Percentiles rank a stretch among this genome's conserved stretches.
Evolutionary conservation across 2,888 invertebrate species (phyloP).

Genomic region (Axea sp.): DNA sequence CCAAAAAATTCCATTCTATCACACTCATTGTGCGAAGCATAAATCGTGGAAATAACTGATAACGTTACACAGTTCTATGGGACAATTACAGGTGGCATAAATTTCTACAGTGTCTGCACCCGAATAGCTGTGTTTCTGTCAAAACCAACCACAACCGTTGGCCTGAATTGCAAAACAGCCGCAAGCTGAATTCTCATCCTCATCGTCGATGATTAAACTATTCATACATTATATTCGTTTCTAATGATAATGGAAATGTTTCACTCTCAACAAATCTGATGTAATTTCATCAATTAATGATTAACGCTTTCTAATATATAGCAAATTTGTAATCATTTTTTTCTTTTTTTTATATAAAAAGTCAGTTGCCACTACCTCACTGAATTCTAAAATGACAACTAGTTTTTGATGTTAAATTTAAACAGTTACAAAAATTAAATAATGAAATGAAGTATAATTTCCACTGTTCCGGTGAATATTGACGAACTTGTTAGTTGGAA

Average conservation of each 20-base stretch:
- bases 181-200: slow-evolving; percentile 53
- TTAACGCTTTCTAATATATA: neutral
- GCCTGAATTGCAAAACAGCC: slow-evolving; percentile 62
- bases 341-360: too few relatives aligned
- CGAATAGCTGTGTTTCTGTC: slow-evolving; percentile 50
- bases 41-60: slow-evolving; percentile 51
- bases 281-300: slow-evolving; percentile 10
- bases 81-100: slow-evolving; percentile 59
- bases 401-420: too few relatives aligned
- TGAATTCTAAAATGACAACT: too few relatives aligned
- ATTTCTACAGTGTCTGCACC: slow-evolving; percentile 43
- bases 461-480: too few relatives aligned
- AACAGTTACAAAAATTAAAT: too few relatives aligned
- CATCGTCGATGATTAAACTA: slow-evolving; percentile 51
- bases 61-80: slow-evolving; percentile 40
- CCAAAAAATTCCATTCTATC: slow-evolving; percentile 34
- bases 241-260: slow-evolving; percentile 41
- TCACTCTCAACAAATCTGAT: slow-evolving; percentile 22
- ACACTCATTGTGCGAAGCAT: slow-evolving; percentile 30
- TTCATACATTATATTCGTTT: slow-evolving; percentile 52
- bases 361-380: too few relatives aligned
- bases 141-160: slow-evolving; percentile 59
- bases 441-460: too few relatives aligned
- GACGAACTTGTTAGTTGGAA: neutral
- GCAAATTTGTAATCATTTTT: too few relatives aligned